Evolutionary conservation across 2,888 invertebrate species (phyloP).

Genomic region (Tetranychus piercei): DNA sequence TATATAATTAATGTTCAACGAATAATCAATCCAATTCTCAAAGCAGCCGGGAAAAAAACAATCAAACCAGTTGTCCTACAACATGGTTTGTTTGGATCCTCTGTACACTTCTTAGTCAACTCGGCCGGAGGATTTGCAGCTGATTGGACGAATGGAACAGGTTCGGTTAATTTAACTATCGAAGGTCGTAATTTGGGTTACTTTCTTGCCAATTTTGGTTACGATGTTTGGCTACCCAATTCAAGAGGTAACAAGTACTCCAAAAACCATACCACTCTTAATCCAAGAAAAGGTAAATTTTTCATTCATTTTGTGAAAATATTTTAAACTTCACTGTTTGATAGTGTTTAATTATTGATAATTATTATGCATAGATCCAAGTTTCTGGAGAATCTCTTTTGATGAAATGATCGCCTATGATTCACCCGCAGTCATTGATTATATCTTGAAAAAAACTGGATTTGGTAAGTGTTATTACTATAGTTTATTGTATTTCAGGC

Average conservation of each 20-base stretch:
- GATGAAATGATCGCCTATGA: constrained; percentile 10
- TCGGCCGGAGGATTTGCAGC: neutral
- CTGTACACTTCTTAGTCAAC: neutral
- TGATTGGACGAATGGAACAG: neutral
- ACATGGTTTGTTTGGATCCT: constrained; percentile 1
- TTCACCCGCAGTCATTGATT: constrained; percentile 5
- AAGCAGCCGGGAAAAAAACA: neutral
- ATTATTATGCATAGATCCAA: neutral
- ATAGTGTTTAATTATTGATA: neutral
- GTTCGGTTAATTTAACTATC: neutral
- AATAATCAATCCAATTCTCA: neutral
- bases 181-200: constrained; percentile 24
- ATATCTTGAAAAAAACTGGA: neutral
- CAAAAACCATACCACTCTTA: neutral
- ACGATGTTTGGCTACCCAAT: constrained; percentile 4
- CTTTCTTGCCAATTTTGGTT: neutral
- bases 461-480: neutral
- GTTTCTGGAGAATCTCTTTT: constrained; percentile 8
- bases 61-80: neutral
- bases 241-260: neutral
- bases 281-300: constrained; percentile 3
- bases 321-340: neutral
- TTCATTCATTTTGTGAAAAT: neutral
- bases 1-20: neutral
- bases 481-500: neutral